Evolutionary conservation across 2,797 vertebrate genomes (phyloP).

Genomic region (Valencia hispanica): DNA sequence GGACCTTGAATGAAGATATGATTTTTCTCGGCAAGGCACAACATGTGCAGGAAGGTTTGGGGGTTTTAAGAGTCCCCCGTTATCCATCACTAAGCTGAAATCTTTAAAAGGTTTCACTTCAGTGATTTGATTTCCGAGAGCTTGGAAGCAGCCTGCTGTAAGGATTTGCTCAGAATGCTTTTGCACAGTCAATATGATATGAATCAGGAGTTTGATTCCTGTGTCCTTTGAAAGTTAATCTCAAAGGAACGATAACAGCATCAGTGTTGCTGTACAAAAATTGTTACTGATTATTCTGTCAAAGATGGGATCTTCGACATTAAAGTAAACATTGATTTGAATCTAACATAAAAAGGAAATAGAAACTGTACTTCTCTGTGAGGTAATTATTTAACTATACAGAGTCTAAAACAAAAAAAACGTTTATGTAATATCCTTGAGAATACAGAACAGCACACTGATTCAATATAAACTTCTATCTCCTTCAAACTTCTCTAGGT

Average conservation of each 20-base stretch:
- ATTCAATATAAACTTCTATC: background rate
- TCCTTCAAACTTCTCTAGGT: background rate
- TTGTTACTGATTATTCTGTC: background rate
- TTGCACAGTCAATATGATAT: slow-evolving; percentile 32
- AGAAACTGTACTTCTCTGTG: background rate
- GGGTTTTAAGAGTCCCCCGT: slow-evolving; percentile 47
- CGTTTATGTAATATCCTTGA: background rate
- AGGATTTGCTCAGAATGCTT: slow-evolving; percentile 40
- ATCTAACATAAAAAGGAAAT: background rate
- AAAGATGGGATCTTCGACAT: slow-evolving; percentile 6
- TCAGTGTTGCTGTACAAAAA: slow-evolving; percentile 14
- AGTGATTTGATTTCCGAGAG: slow-evolving; percentile 36
- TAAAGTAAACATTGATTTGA: background rate
- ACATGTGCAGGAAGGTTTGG: slow-evolving; percentile 49
- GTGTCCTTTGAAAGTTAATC: background rate
- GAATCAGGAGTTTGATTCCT: slow-evolving; percentile 25
- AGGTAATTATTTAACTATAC: background rate
- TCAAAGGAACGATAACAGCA: slow-evolving; percentile 12
- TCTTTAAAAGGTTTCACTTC: slow-evolving; percentile 63
- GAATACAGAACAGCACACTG: background rate
- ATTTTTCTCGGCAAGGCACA: slow-evolving; percentile 50
- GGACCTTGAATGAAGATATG: slow-evolving; percentile 53
- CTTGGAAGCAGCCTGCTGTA: slow-evolving; percentile 26
- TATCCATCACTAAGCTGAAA: slow-evolving; percentile 50
- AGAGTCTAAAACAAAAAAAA: background rate